Base-by-base conservation (phyloP, 1,140 invertebrate species). In the Heliconius hewitsoni region DNA sequence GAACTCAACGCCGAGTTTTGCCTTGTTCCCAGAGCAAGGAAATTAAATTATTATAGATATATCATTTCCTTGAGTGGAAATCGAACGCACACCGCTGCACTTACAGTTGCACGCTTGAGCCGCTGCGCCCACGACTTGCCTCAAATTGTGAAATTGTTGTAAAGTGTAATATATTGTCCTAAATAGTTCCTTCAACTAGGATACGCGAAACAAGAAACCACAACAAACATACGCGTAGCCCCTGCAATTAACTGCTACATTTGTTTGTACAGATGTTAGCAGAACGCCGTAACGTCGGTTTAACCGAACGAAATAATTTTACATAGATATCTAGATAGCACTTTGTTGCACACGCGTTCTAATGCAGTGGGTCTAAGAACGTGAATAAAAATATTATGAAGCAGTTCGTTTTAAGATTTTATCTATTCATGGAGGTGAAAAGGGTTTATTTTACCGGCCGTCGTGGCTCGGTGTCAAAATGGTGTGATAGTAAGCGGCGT, bases 181-280 rank as follows among this genome's bases (percentile, higher is more conserved):
- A 66, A 66, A 66, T 66, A 66, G 60, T 66, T 66, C 27, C 60
- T 66, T 66, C 60, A 30, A 66, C 60, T 30, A 30, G 23, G 23
- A 66, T 30, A 66, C 23, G 60, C 60, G 23, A 30, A 30, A 66
- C 60, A 66, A 30, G 60, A 27, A 66, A 66, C 60, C 60, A 27
- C 60, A 57, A 9, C 19, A 30, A 66, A 66, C 60, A 66, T 60
- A 60, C 30, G 60, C 60, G 60, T 66, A 30, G 13, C 60, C 60
- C 60, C 60, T 66, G 60, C 60, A 66, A 27, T 66, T 66, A 66
- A 66, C 60, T 66, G 60, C 27, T 66, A 66, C 60, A 66, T 66
- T 66, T 66, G 60, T 66, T 66, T 66, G 60, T 66, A 66, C 60
- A 66, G 60, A 66, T 66, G 60, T 27, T 66, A 66, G 60, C 60